Evolutionary conservation across 2,888 invertebrate species (phyloP), one percentile per base, ranked within the genome.

Genomic region (Drosophila mayaguana): DNA sequence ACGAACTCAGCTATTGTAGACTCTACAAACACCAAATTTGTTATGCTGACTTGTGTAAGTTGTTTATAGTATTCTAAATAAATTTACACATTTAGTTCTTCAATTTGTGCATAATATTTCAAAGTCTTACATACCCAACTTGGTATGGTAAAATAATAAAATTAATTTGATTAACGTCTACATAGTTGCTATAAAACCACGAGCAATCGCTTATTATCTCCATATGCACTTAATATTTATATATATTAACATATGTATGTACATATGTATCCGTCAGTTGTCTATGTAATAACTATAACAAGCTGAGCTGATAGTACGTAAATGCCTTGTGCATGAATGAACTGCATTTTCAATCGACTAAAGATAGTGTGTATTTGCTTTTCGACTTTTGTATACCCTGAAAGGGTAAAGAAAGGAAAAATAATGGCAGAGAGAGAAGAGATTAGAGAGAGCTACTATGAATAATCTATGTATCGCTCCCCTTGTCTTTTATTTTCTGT

Each of bases 261-360:
- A 50, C 32, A 12, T 18, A 12, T 32, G 32, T 18, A 51, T 7
- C 50, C 20, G 43, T 53, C 18, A 62, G 55, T n/a, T 32, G 50
- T 50, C 50, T 28, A 18, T n/a, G 11, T 48, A 32, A 32, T 18
- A 14, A 7, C 12, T 12, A 18, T 34, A 6, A 18, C 34, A 45
- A 34, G 43, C 6, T 34, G 43, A 45, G 3, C 11, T 6, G 1
- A 6, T 14, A 12, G 8, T n/a, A 22, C 18, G 8, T 42, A 9
- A 20, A 61, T 18, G 40, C 28, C 40, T 11, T 36, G n/a, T 36
- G 50, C 38, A 50, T 60, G 40, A 60, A 60, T 50, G 32, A 61
- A 51, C 8, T 36, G 34, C 14, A 43, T n/a, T 22, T 42, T 2
- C 42, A n/a, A 22, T 7, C 25, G 18, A 50, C 16, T 32, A 53